Evolutionary conservation across 2,888 invertebrate genomes (phyloP).

Genomic region (Sussaba pulchella): DNA sequence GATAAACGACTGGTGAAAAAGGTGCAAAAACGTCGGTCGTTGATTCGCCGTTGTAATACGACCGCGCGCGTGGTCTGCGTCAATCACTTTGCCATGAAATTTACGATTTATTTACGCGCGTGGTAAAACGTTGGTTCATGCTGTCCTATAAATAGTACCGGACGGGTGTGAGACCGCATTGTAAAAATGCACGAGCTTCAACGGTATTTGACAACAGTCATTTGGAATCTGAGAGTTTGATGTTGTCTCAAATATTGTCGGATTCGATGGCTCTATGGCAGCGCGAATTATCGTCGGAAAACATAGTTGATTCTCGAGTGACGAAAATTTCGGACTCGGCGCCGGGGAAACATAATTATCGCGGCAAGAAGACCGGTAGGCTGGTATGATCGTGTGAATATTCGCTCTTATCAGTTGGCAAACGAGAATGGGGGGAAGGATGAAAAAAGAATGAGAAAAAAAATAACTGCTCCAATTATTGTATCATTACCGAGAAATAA

Average conservation of each 20-base stretch:
- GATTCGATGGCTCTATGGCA: too few relatives aligned
- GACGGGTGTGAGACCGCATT: slow-evolving; percentile 26
- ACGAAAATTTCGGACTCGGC: slow-evolving; percentile 15
- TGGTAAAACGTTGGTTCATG: slow-evolving; percentile 61
- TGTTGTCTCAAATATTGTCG: background rate
- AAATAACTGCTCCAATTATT: too few relatives aligned
- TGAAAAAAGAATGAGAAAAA: slow-evolving; percentile 3
- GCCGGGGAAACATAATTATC: slow-evolving; percentile 40
- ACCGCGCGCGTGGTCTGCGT: slow-evolving; percentile 54
- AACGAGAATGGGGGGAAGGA: slow-evolving; percentile 12
- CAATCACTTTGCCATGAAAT: slow-evolving; percentile 59
- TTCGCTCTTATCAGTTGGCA: slow-evolving; percentile 40
- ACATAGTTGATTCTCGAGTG: slow-evolving; percentile 9
- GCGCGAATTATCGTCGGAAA: background rate
- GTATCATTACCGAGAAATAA: too few relatives aligned
- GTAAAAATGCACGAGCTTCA: slow-evolving; percentile 45
- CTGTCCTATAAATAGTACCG: slow-evolving; percentile 59
- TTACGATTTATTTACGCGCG: slow-evolving; percentile 63
- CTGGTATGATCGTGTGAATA: slow-evolving; percentile 29
- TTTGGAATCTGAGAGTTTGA: slow-evolving; percentile 15
- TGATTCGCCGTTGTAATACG: background rate
- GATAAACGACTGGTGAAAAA: too few relatives aligned
- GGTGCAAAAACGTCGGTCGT: slow-evolving; percentile 22
- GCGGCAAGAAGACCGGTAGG: slow-evolving; percentile 45
- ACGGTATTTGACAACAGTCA: slow-evolving; percentile 35